These are phyloP conservation scores for Metridium senile DNA, from an alignment of 92 coral and sea anemone species.

Conservation along the genomic window DNA sequence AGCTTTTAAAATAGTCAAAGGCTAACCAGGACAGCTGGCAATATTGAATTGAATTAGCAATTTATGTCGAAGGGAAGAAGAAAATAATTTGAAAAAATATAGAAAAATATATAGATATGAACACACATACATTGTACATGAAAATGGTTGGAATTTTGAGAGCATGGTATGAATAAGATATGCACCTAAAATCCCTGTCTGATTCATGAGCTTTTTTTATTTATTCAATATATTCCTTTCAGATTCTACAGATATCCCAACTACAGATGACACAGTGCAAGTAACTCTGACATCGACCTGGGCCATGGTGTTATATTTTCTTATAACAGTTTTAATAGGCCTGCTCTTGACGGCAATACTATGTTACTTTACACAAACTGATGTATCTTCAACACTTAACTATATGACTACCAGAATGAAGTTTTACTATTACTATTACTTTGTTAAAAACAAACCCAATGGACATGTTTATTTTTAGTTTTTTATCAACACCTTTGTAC, in stretches of 20 bases:
- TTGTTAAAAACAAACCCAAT: conserved; percentile 45
- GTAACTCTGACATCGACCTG: conserved; percentile 50
- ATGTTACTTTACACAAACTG: conserved; percentile 58
- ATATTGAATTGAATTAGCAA: neutral
- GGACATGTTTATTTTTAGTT: conserved; percentile 63
- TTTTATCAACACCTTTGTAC: neutral
- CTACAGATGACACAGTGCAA: conserved; percentile 24
- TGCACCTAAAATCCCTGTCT: neutral
- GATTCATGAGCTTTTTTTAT: neutral
- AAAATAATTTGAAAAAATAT: too few relatives aligned
- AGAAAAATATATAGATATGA: too few relatives aligned
- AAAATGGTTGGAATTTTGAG: too few relatives aligned
- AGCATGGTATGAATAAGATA: too few relatives aligned
- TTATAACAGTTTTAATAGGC: conserved; percentile 59
- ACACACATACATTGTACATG: too few relatives aligned
- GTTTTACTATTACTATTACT: conserved; percentile 83
- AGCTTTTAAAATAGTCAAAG: too few relatives aligned
- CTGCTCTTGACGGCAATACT: conserved; percentile 57
- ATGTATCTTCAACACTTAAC: conserved; percentile 54
- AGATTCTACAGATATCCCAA: conserved; percentile 2
- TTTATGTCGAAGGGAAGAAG: too few relatives aligned
- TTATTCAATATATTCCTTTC: neutral
- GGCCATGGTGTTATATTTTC: conserved; percentile 69
- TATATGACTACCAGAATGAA: conserved; percentile 73
- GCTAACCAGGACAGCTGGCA: neutral